A percentile compares a stretch with the other conserved stretches of the same genome.
Conservation (phyloP, 2,888 invertebrate species). For the Temnothorax rugatulus region DNA sequence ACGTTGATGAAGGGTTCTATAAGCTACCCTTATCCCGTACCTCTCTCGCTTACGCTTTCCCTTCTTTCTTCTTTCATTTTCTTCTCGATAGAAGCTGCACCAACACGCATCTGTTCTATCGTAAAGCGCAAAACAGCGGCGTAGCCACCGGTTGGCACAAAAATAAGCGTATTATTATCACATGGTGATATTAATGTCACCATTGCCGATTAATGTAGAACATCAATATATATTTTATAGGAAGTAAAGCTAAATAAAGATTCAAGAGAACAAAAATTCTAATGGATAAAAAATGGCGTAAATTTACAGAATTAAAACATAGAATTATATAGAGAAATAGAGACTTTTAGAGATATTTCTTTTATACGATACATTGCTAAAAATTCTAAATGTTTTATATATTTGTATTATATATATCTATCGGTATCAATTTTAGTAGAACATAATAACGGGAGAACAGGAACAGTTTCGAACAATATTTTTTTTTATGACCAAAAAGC, state of each 20-base stretch:
- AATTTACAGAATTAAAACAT: background rate
- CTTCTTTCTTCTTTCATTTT: conserved; percentile 46
- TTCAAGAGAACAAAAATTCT: background rate
- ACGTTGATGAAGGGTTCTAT: conserved; percentile 85
- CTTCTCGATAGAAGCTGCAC: conserved; percentile 41
- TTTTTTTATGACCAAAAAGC: background rate
- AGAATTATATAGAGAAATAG: background rate
- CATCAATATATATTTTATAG: background rate
- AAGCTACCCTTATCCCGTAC: conserved; percentile 75
- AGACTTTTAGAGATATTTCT: background rate
- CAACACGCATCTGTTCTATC: conserved; percentile 15
- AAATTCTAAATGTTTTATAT: background rate
- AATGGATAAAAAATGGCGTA: background rate
- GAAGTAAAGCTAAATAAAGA: background rate
- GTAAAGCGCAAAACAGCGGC: conserved; percentile 48
- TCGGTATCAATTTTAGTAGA: background rate
- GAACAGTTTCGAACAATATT: background rate
- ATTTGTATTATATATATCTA: background rate
- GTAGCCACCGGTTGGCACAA: conserved; percentile 12
- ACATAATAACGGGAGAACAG: no score
- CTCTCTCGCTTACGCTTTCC: conserved; percentile 30
- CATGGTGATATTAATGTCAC: background rate
- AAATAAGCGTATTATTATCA: conserved; percentile 10
- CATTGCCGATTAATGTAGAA: background rate
- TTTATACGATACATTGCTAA: background rate